Conservation (phyloP, 1,140 invertebrate species). For the Brevipalpus yothersi region DNA sequence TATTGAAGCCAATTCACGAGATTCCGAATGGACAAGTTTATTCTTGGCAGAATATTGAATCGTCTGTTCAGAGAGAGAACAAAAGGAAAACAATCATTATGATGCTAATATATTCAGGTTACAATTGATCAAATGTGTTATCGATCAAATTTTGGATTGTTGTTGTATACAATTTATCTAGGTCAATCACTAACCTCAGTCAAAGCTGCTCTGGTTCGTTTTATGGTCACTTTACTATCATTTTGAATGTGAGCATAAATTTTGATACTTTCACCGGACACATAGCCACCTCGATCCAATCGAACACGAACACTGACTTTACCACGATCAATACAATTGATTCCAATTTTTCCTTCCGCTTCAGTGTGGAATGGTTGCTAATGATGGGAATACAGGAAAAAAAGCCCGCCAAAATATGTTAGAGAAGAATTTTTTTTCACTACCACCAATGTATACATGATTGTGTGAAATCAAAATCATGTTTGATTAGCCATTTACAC, state of each 20-base stretch:
- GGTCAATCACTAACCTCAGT: constrained; percentile 33
- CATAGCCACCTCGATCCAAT: constrained; percentile 68
- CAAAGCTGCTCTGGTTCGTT: constrained; percentile 42
- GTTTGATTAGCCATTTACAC: constrained; percentile 15
- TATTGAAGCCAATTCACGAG: constrained; percentile 52
- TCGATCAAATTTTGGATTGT: not conserved
- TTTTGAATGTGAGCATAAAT: constrained; percentile 63
- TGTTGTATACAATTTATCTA: not conserved
- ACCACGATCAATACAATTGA: constrained; percentile 57
- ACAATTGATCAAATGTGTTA: too few species aligned
- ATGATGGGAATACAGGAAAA: too few species aligned
- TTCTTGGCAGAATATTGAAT: constrained; percentile 67
- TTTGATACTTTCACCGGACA: constrained; percentile 69
- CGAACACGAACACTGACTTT: constrained; percentile 54
- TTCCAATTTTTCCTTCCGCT: constrained; percentile 62
- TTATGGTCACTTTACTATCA: constrained; percentile 48
- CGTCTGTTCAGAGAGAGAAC: constrained; percentile 30
- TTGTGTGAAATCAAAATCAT: not conserved
- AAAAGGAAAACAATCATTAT: too few species aligned
- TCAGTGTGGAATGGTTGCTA: constrained; percentile 77
- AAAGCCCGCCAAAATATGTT: not conserved
- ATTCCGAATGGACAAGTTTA: constrained; percentile 53
- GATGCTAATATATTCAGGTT: not conserved
- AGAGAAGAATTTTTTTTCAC: not conserved
- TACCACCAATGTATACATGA: not conserved